Evolutionary conservation across 1,140 invertebrate species (phyloP).

Genomic region (Rhizoglyphus robini): DNA sequence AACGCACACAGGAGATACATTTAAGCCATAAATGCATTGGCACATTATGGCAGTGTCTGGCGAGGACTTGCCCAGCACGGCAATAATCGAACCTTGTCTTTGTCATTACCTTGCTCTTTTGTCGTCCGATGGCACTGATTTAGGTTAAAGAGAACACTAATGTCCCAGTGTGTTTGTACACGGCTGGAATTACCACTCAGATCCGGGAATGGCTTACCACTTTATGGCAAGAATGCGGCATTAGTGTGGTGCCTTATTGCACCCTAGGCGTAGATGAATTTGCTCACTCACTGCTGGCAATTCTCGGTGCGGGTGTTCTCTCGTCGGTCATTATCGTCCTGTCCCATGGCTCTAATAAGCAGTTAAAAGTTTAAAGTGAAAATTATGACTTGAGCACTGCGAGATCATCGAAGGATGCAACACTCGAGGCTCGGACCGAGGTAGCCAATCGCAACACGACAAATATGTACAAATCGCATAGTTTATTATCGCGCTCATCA

Average conservation of each 20-base stretch:
- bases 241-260: conserved; percentile 1
- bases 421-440: no score
- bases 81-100: conserved; percentile 10
- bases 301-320: no score
- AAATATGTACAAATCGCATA: no score
- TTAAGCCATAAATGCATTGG: background rate
- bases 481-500: no score
- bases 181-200: background rate
- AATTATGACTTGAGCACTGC: no score
- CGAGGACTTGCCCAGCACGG: background rate
- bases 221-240: conserved; percentile 3
- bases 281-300: background rate
- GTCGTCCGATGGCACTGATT: background rate
- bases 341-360: conserved; percentile 16
- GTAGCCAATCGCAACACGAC: no score
- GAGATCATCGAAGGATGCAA: no score
- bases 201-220: conserved; percentile 5
- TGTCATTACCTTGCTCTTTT: background rate
- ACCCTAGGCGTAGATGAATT: conserved; percentile 15
- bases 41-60: conserved; percentile 1
- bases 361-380: background rate
- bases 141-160: background rate
- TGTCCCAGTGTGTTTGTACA: background rate
- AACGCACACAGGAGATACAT: conserved; percentile 1
- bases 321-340: conserved; percentile 1